Percentiles rank a stretch among this genome's conserved stretches.
These are phyloP conservation scores for Craseonycteris thonglongyai DNA, from an alignment of 2,113 vertebrate genomes.

Conservation along the genomic window DNA sequence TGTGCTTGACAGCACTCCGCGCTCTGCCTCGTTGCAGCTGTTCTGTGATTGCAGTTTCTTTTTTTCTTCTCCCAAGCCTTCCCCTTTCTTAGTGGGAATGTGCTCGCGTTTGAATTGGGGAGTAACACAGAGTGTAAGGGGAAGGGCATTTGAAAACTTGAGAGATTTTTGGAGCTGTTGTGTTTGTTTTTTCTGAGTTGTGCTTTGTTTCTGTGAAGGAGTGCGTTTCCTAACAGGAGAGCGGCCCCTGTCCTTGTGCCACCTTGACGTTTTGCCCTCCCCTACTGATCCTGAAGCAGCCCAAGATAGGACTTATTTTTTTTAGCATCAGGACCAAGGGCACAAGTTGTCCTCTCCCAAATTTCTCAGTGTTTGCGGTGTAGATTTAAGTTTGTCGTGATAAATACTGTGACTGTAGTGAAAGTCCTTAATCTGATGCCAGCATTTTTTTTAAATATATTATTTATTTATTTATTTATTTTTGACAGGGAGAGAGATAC, in stretches of 20 bases:
- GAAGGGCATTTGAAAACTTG: conserved; percentile 8
- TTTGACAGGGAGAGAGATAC: no score
- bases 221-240: neutral
- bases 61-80: neutral
- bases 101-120: neutral
- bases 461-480: no score
- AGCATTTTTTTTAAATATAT: no score
- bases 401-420: neutral
- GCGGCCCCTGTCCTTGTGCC: neutral
- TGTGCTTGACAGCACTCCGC: neutral
- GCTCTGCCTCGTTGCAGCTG: neutral
- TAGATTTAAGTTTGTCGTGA: neutral
- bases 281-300: neutral
- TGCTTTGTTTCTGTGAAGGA: neutral
- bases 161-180: conserved; percentile 11
- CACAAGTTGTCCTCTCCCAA: conserved; percentile 2
- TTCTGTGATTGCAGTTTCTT: neutral
- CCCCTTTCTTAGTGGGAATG: neutral
- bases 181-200: conserved; percentile 25
- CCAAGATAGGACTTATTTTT: neutral
- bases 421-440: neutral
- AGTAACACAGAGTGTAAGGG: neutral
- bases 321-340: conserved; percentile 31
- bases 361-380: conserved; percentile 1
- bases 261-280: neutral